Evolutionary conservation across 2,797 vertebrate genomes (phyloP), one percentile per base, ranked within the genome.

Genomic region (Delichon dasypus): DNA sequence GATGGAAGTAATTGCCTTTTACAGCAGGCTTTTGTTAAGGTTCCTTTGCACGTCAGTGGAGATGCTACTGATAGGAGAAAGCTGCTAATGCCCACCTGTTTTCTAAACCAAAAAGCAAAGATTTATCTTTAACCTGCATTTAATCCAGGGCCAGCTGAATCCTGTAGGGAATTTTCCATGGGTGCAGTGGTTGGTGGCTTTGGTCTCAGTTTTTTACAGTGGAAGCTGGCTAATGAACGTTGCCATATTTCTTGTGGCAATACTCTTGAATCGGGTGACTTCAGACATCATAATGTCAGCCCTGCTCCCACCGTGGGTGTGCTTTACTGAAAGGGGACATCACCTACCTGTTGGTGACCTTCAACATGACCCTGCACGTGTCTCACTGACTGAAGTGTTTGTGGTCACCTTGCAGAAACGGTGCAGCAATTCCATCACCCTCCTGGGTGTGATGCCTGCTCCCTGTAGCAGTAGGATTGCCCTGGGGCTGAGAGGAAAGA

Each of bases 21-120:
- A 54, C 47, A 58, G 18, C 60, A 76, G 57, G 42, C 44, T 94
- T 73, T 87, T 2, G 1, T 88, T 93, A 68, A 60, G 58, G 40
- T 66, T 93, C 40, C 68, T 95, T 91, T 89, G 83, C 76, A 67
- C 73, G 76, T 95, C 23, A 3, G 48, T 74, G 80, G 60, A 93
- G 83, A 64, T 77, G 88, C 74, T 89, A 3, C 81, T 80, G 84
- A 67, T 79, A 85, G 72, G 61, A 61, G 68, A 75, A 94, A 91
- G 80, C 80, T 90, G 71, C 67, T 88, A 50, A 75, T 84, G 74
- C 34, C 27, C 22, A 10, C 40, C 34, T 88, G 0, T 55, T 88
- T 86, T 65, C 50, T 61, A 82, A 62, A 71, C 4, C 27, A 86
- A 74, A 54, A 77, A 84, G 32, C 44, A 75, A 55, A 86, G 57